Base-by-base conservation (phyloP, 2,113 vertebrate species). In the Microcebus griseorufus region DNA sequence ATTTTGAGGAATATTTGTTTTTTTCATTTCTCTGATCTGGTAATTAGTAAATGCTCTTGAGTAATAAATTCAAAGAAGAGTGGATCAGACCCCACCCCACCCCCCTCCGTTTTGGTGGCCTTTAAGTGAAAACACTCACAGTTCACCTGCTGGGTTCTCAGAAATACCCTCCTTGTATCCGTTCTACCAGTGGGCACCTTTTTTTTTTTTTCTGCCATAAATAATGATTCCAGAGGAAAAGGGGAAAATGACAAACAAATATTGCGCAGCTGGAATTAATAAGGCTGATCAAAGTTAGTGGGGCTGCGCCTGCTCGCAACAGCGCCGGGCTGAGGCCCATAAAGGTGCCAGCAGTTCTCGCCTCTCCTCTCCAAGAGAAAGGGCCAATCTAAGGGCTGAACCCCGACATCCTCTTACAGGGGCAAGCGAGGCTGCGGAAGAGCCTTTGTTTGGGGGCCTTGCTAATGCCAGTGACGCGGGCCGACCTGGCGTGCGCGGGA, bases 1-100 rank as follows among this genome's bases (percentile, higher is more conserved):
- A 98, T 98, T 99, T 98, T 98, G 98, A 98, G 97, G 98, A 97
- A 98, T 98, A 98, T 98, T 98, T 98, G 98, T 99, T 98, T 98
- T 98, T 98, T 97, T 95, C 97, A 92, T 97, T 93, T 97, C 98
- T 98, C 98, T 97, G 98, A 98, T 98, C 97, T 94, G 96, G 97
- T 98, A 98, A 99, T 99, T 98, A 98, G 98, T 97, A 98, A 97
- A 98, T 98, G 90, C 98, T 98, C 97, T 96, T 60, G 94, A 97
- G 97, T 98, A 98, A 98, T 98, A 96, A 98, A 97, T 97, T 97
- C 97, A 91, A 88, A 98, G 94, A 93, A 94, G 96, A 97, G 97
- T 98, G 95, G 97, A 93, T 97, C 96, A 96, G 94, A 94, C 97
- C 87, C 87, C 90, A 80, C 79, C 97, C n/a, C n/a, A n/a, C n/a